Conservation (phyloP, 1,140 invertebrate genomes). For the Hermetia illucens region DNA sequence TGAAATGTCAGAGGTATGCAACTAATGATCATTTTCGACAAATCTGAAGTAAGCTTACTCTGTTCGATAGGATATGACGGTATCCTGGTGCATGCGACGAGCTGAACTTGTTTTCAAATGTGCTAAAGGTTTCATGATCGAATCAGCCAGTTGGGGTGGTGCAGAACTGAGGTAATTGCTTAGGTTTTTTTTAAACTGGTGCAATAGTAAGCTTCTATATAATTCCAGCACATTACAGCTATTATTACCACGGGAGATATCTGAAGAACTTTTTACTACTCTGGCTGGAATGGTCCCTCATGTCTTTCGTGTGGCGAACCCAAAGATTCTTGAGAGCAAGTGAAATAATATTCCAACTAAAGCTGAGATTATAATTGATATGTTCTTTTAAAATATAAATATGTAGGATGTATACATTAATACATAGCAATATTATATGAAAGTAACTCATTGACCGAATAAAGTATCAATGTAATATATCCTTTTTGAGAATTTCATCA, state of each 20-base stretch:
- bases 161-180: conserved; percentile 71
- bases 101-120: conserved; percentile 97
- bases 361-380: too few relatives aligned
- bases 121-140: conserved; percentile 98
- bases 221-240: conserved; percentile 28
- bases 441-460: too few relatives aligned
- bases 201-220: conserved; percentile 21
- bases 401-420: too few relatives aligned
- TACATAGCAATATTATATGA: too few relatives aligned
- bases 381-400: too few relatives aligned
- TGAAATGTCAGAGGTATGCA: conserved; percentile 78
- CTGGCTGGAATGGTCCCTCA: conserved; percentile 76
- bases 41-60: too few relatives aligned
- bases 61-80: conserved; percentile 75
- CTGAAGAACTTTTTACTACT: conserved; percentile 70
- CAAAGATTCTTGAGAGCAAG: conserved; percentile 42
- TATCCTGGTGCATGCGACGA: conserved; percentile 86
- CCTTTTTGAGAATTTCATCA: too few relatives aligned
- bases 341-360: too few relatives aligned
- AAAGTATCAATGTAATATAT: too few relatives aligned
- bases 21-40: conserved; percentile 3
- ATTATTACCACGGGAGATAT: conserved; percentile 57
- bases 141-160: conserved; percentile 85
- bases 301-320: conserved; percentile 84
- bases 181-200: conserved; percentile 64